Evolutionary conservation across 2,113 vertebrate species (phyloP).

Genomic region (Neodontobutis hainanensis): DNA sequence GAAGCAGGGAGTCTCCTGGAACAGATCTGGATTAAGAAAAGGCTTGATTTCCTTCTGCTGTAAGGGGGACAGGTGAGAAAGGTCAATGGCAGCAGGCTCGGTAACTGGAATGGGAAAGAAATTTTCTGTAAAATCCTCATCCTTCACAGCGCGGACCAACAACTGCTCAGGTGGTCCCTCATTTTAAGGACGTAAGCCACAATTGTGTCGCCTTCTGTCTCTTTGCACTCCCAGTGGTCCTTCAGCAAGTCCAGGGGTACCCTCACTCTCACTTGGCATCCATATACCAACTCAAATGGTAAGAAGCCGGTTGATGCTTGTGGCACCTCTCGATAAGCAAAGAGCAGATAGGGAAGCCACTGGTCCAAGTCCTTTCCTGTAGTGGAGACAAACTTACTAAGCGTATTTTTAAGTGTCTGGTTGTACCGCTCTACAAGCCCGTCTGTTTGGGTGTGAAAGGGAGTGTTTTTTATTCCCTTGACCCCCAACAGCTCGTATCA

Average conservation of each 20-base stretch:
- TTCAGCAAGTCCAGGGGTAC: not conserved
- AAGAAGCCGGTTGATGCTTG: not conserved
- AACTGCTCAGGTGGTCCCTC: not conserved
- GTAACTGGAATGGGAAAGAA: no score
- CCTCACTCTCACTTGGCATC: not conserved
- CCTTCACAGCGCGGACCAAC: no score
- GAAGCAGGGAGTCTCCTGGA: no score
- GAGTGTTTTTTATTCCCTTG: no score
- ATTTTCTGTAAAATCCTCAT: no score
- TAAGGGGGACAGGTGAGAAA: no score
- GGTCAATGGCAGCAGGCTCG: no score
- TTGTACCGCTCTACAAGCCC: not conserved
- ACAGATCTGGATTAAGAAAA: no score
- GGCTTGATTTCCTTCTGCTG: no score
- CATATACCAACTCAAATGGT: not conserved
- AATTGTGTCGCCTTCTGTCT: not conserved
- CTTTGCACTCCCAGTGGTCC: not conserved
- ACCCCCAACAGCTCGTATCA: not conserved
- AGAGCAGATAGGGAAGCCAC: conserved; percentile 13
- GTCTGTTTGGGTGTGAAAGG: not conserved
- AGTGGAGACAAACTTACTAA: not conserved
- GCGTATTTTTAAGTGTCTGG: conserved; percentile 4
- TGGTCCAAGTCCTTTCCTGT: conserved; percentile 6
- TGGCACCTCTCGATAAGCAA: conserved; percentile 1
- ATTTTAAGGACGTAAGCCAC: not conserved